Evolutionary conservation across 2,113 vertebrate genomes (phyloP).

Genomic region (Brachyhypopomus gauderio): DNA sequence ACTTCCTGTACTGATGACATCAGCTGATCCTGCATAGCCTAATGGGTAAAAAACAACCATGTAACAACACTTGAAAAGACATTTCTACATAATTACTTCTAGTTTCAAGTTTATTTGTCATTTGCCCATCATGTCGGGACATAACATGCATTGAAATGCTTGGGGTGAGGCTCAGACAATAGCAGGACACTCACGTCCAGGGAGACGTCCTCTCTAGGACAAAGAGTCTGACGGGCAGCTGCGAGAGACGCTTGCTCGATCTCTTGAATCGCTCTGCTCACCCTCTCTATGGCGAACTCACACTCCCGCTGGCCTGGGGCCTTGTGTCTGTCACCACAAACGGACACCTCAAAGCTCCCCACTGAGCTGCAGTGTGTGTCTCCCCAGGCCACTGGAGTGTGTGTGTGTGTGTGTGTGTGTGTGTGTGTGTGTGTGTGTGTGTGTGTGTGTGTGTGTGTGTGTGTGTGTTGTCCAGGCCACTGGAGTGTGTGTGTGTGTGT

Average conservation of each 20-base stretch:
- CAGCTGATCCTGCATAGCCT: conserved; percentile 96
- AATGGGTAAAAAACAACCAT: conserved; percentile 10
- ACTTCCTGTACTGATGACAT: conserved; percentile 96
- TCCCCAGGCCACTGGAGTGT: too few relatives aligned
- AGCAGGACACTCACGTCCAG: conserved; percentile 81
- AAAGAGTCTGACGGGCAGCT: conserved; percentile 88
- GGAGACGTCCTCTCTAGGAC: conserved; percentile 93
- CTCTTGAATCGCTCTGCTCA: conserved; percentile 93
- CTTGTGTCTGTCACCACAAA: conserved; percentile 82
- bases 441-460: too few relatives aligned
- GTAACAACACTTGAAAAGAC: background rate
- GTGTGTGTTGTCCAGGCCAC: too few relatives aligned
- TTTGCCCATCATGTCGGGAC: too few relatives aligned
- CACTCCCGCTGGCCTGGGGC: conserved; percentile 95
- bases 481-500: too few relatives aligned
- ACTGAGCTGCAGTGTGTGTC: too few relatives aligned
- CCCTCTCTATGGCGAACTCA: conserved; percentile 92
- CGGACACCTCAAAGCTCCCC: background rate
- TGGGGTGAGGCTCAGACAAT: too few relatives aligned
- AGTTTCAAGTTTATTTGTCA: too few relatives aligned
- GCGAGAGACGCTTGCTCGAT: conserved; percentile 95
- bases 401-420: too few relatives aligned
- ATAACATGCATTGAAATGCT: too few relatives aligned
- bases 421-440: too few relatives aligned
- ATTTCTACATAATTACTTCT: background rate